Evolutionary conservation across 2,113 vertebrate genomes (phyloP).

Genomic region (Coryphaenoides rupestris): DNA sequence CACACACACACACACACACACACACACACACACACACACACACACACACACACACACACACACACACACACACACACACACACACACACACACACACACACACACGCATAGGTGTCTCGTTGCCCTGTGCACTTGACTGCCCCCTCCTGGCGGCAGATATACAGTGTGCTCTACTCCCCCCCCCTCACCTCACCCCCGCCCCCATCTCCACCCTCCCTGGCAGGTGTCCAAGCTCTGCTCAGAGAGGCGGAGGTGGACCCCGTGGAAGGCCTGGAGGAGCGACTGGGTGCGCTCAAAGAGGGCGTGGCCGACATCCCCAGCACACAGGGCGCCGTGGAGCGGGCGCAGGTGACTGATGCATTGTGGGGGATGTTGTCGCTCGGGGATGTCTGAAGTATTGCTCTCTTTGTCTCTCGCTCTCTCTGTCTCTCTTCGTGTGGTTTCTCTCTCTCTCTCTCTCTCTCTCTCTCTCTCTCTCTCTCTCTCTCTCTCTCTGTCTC

Average conservation of each 20-base stretch:
- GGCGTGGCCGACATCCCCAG: conserved; percentile 67
- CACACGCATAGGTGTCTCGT: no score
- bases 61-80: no score
- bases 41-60: no score
- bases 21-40: neutral
- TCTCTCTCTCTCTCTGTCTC: no score
- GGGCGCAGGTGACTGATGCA: conserved; percentile 62
- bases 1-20: conserved; percentile 2
- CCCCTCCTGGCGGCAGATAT: conserved; percentile 46
- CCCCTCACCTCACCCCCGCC: conserved; percentile 2
- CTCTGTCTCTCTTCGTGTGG: no score
- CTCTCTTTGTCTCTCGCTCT: no score
- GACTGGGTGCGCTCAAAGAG: conserved; percentile 55
- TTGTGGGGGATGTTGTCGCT: neutral
- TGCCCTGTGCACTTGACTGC: conserved; percentile 12
- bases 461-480: no score
- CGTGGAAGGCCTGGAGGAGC: conserved; percentile 70
- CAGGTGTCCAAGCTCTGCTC: conserved; percentile 35
- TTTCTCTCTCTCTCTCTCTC: no score
- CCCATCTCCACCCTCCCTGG: conserved; percentile 62
- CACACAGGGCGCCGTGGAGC: conserved; percentile 73
- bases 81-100: no score
- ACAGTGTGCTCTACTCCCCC: no score
- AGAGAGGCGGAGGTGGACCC: conserved; percentile 39
- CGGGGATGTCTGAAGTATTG: no score